Evolutionary conservation across 92 coral and sea anemone genomes (phyloP).

Genomic region (Epizoanthus scotinus): DNA sequence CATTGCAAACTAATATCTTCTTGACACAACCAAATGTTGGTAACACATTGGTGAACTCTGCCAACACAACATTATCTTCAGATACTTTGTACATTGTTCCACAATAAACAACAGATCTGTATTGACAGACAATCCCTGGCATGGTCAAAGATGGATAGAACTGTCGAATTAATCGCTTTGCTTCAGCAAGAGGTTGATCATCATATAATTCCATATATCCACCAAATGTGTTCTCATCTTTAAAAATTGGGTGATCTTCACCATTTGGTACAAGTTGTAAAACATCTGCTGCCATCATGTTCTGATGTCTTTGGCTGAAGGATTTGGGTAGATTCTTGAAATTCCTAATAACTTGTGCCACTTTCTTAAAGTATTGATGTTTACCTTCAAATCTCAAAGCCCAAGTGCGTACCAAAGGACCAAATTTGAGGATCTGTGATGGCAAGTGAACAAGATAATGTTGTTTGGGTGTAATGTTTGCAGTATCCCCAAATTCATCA

Average conservation of each 20-base stretch:
- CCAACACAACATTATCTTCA: too few species aligned
- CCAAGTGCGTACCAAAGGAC: slow-evolving; percentile 26
- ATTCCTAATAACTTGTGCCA: slow-evolving; percentile 1
- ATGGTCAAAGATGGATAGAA: too few species aligned
- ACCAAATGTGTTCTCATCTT: neutral
- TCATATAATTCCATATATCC: too few species aligned
- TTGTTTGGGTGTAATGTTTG: slow-evolving; percentile 41
- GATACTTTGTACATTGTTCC: too few species aligned
- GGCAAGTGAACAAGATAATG: slow-evolving; percentile 40
- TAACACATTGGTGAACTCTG: too few species aligned
- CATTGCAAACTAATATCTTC: too few species aligned
- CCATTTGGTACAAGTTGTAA: neutral
- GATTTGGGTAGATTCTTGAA: slow-evolving; percentile 24
- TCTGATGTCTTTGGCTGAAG: slow-evolving; percentile 6
- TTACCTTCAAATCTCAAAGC: slow-evolving; percentile 38
- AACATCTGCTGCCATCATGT: neutral
- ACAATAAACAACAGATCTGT: too few species aligned
- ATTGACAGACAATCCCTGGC: too few species aligned
- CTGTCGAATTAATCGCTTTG: too few species aligned
- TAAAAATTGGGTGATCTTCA: slow-evolving; percentile 26
- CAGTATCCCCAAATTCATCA: neutral
- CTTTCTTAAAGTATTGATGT: slow-evolving; percentile 29
- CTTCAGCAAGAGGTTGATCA: too few species aligned
- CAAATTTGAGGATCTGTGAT: slow-evolving; percentile 24
- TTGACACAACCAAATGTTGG: too few species aligned